Percentiles rank a stretch among this genome's conserved stretches.
Conservation (phyloP, 92 coral and sea anemone species). For the Phymanthus crucifer region DNA sequence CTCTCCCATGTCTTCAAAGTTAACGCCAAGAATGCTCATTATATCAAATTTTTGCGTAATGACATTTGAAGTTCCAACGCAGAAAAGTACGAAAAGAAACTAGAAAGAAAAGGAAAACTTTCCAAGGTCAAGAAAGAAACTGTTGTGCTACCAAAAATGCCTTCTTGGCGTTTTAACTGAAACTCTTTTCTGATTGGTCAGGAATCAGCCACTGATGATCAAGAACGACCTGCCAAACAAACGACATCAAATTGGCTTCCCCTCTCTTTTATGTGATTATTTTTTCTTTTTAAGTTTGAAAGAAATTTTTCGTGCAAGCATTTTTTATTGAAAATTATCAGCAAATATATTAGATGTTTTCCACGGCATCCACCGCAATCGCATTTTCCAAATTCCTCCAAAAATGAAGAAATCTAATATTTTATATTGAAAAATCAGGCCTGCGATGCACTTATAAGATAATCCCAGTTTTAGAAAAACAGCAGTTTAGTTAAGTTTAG, state of each 20-base stretch:
- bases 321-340: no score
- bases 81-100: background rate
- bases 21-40: slow-evolving; percentile 32
- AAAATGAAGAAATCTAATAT: no score
- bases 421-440: no score
- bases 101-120: slow-evolving; percentile 19
- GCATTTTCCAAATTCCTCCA: no score
- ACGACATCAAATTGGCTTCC: background rate
- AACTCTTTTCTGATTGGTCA: slow-evolving; percentile 24
- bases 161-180: slow-evolving; percentile 20
- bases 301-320: no score
- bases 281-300: background rate
- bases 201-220: slow-evolving; percentile 17
- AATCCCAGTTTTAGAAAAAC: background rate
- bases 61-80: background rate
- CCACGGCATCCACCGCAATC: no score
- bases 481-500: no score
- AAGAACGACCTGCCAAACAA: slow-evolving; percentile 21
- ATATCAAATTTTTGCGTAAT: background rate
- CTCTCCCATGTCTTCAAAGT: slow-evolving; percentile 19
- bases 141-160: background rate
- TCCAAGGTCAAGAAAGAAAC: slow-evolving; percentile 10
- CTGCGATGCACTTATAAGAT: no score
- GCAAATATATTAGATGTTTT: no score
- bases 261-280: background rate